phyloP scores from a whole-genome alignment of 2,797 vertebrate species.

The Notoglanidium macrostoma region DNA sequence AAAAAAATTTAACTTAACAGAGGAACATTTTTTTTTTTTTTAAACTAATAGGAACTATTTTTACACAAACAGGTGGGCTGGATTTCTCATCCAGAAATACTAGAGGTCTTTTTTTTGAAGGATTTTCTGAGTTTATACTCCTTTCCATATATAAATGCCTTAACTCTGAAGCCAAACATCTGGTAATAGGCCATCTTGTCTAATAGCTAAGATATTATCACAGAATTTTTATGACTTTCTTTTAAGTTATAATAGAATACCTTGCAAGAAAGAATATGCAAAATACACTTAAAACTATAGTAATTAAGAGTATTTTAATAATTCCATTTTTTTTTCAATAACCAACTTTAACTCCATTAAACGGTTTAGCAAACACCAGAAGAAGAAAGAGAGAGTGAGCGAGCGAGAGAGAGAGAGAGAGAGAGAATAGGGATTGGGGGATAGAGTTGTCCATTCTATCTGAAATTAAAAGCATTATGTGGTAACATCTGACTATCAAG shows the following conservation, averaged over 20 bases:
- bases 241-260: background rate
- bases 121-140: slow-evolving; percentile 28
- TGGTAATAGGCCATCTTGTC: slow-evolving; percentile 68
- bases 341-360: slow-evolving; percentile 25
- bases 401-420: no score
- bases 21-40: background rate
- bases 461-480: background rate
- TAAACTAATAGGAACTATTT: slow-evolving; percentile 1
- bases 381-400: background rate
- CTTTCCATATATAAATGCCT: slow-evolving; percentile 70
- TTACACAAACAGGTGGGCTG: background rate
- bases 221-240: background rate
- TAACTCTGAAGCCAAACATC: slow-evolving; percentile 63
- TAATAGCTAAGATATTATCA: background rate
- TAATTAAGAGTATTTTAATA: background rate
- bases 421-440: background rate
- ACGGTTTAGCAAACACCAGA: background rate
- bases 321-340: background rate
- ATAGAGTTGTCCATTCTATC: background rate
- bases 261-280: slow-evolving; percentile 2
- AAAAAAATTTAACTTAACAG: background rate
- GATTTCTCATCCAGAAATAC: slow-evolving; percentile 53
- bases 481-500: background rate
- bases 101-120: slow-evolving; percentile 62
- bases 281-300: background rate